phyloP scores from a whole-genome alignment of 2,797 vertebrate genomes.

The Chelidonichthys spinosus region DNA sequence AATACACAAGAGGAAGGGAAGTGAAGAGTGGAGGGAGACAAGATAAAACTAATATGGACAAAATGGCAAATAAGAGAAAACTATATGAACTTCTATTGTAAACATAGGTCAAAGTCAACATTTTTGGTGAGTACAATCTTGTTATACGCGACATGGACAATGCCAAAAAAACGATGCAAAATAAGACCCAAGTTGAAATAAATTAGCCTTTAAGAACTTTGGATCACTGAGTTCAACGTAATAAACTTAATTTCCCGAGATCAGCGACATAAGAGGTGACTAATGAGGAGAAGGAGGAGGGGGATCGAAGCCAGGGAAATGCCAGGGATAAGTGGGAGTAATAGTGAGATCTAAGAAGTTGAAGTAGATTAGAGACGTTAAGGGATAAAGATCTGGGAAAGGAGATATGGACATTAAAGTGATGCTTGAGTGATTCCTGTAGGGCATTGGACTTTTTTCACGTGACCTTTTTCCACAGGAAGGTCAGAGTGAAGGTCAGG shows the following conservation, averaged over 20 bases:
- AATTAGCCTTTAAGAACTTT: neutral
- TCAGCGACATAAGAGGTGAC: neutral
- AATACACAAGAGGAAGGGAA: neutral
- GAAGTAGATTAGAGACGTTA: slow-evolving; percentile 9
- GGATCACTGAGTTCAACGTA: neutral
- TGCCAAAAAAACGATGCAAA: neutral
- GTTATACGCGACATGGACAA: neutral
- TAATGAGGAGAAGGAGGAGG: neutral
- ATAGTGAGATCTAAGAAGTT: slow-evolving; percentile 38
- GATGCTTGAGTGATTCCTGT: slow-evolving; percentile 16
- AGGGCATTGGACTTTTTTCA: slow-evolving; percentile 16
- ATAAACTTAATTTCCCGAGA: neutral
- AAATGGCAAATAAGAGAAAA: neutral
- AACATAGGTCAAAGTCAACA: neutral
- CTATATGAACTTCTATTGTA: neutral
- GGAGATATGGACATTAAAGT: slow-evolving; percentile 35
- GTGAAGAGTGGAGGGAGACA: neutral
- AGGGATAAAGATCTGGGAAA: slow-evolving; percentile 2
- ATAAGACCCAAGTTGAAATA: neutral
- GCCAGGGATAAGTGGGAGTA: slow-evolving; percentile 22
- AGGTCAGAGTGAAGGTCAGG: slow-evolving; percentile 28
- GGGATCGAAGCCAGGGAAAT: slow-evolving; percentile 28
- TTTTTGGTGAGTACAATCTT: neutral
- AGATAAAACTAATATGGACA: slow-evolving; percentile 4
- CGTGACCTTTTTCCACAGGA: neutral